These are phyloP conservation scores for Poeciliopsis infans DNA, from an alignment of 2,797 vertebrate species.

Conservation along the genomic window DNA sequence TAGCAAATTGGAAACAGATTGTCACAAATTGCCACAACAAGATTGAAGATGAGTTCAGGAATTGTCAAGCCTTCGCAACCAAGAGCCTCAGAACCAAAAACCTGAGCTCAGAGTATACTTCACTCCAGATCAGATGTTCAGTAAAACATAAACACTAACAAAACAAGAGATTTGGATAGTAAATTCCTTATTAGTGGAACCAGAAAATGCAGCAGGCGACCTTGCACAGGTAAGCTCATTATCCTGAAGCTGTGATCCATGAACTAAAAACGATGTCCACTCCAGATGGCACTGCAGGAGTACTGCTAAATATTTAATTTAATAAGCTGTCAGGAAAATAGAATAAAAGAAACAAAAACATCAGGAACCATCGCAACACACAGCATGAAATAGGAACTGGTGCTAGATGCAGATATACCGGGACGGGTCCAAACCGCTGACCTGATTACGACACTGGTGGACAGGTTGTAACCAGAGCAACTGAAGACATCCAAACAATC, in stretches of 20 bases:
- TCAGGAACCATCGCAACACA: background rate
- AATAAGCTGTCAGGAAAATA: background rate
- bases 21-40: slow-evolving; percentile 49
- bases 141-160: slow-evolving; percentile 38
- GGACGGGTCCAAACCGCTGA: background rate
- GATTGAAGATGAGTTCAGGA: slow-evolving; percentile 49
- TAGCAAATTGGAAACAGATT: slow-evolving; percentile 63
- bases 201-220: background rate
- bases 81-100: slow-evolving; percentile 18
- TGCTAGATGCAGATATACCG: background rate
- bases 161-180: background rate
- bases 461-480: background rate
- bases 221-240: background rate
- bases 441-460: background rate
- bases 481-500: background rate
- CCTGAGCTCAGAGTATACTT: slow-evolving; percentile 45
- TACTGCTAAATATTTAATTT: background rate
- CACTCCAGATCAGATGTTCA: slow-evolving; percentile 35
- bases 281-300: background rate
- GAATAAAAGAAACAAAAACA: background rate
- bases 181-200: background rate
- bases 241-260: background rate
- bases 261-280: background rate
- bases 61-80: slow-evolving; percentile 38
- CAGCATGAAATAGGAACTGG: background rate